Evolutionary conservation across 2,888 invertebrate genomes (phyloP), one percentile per base, ranked within the genome.

Genomic region (Cataglyphis livida): DNA sequence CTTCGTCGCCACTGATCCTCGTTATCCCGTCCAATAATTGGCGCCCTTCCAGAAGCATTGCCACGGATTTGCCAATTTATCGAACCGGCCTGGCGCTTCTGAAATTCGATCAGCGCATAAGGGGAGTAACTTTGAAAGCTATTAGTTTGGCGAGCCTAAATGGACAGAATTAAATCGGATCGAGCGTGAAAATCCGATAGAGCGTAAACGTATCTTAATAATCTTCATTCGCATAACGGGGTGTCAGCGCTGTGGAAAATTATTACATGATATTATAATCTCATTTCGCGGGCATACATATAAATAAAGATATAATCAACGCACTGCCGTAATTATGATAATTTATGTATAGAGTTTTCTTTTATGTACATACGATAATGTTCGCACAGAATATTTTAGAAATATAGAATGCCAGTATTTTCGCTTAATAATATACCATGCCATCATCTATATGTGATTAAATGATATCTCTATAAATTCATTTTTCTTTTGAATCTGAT

Each of bases 11-110:
- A 82, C 81, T 84, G 89, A 85, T 90, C 87, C 86, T 89, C 91
- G 90, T 91, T 89, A 90, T 88, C 85, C 87, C 84, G 82, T 87
- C 88, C 84, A 83, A 85, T 91, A 91, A 91, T 91, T 90, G 91
- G 90, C 88, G 83, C 81, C 86, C 84, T 88, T 88, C 91, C 91
- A 90, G 84, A 78, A 84, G 73, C 84, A 76, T 74, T 82, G 61
- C 71, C 79, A 35, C 76, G 86, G 83, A 84, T 89, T 88, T 82
- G 85, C 64, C 85, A 87, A 89, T 89, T 89, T 88, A 89, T 89
- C 76, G 84, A 84, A 83, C 81, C 88, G 75, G 81, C 66, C 81
- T 85, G 85, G 82, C 83, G 88, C 84, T 83, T 78, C 86, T 66
- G 83, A 82, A 86, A 87, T 87, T 88, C 84, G 84, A 87, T 87